Conservation (phyloP, 2,888 invertebrate genomes). For the Branchellion lobata region DNA sequence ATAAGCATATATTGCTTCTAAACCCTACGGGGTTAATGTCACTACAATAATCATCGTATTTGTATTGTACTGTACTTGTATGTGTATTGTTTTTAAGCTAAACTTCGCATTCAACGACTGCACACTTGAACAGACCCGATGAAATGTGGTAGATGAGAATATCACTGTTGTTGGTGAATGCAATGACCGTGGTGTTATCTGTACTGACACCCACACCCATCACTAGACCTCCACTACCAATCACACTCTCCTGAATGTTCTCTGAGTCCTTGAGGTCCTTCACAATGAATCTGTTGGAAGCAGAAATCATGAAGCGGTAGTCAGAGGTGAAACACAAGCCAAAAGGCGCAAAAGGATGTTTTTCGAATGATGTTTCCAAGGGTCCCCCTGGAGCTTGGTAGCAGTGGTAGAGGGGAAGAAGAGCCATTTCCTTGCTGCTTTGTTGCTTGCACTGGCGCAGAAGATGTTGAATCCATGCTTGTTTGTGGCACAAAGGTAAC, state of each 20-base stretch:
- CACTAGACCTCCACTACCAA: constrained; percentile 83
- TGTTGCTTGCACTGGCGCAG: constrained; percentile 85
- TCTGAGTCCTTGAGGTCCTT: constrained; percentile 96
- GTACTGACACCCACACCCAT: constrained; percentile 86
- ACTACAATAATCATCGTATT: too few relatives aligned
- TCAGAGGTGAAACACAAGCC: constrained; percentile 60
- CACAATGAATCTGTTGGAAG: constrained; percentile 92
- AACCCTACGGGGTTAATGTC: too few relatives aligned
- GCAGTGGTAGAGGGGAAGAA: constrained; percentile 90
- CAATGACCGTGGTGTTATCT: constrained; percentile 92
- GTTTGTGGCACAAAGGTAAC: constrained; percentile 85
- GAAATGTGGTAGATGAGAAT: constrained; percentile 81
- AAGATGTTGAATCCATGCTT: constrained; percentile 78
- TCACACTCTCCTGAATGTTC: constrained; percentile 82
- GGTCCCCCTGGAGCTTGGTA: constrained; percentile 98
- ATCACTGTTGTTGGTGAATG: constrained; percentile 92
- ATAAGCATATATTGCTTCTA: too few relatives aligned
- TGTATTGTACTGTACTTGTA: too few relatives aligned
- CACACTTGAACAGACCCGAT: not conserved
- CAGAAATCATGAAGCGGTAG: constrained; percentile 77
- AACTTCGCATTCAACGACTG: too few relatives aligned
- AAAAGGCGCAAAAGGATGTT: constrained; percentile 84
- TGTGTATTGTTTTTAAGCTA: too few relatives aligned
- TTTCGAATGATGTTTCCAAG: constrained; percentile 93
- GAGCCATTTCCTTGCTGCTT: constrained; percentile 68